Percentiles rank a stretch among this genome's conserved stretches.
Conservation (phyloP, 2,888 invertebrate species). For the Ceraclea dissimilis region DNA sequence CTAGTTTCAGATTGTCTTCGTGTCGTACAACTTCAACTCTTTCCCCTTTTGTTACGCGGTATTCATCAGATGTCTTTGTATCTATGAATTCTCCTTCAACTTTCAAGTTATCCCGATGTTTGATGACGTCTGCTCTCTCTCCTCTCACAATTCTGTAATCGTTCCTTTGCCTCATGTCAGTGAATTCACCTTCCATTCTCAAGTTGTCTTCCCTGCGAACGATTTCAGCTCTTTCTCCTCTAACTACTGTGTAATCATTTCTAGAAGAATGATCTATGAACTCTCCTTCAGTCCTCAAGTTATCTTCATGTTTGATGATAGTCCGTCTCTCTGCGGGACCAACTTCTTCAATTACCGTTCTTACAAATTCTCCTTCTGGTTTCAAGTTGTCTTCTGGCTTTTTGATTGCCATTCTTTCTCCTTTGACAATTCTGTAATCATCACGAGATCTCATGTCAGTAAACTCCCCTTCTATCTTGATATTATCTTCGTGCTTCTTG, state of each 20-base stretch:
- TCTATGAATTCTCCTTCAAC: conserved; percentile 54
- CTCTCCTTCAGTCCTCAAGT: conserved; percentile 48
- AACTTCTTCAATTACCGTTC: conserved; percentile 38
- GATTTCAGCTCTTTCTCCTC: conserved; percentile 54
- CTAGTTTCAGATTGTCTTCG: conserved; percentile 55
- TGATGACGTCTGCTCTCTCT: conserved; percentile 38
- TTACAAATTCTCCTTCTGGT: conserved; percentile 47
- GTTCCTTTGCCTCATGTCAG: conserved; percentile 36
- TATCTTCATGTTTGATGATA: conserved; percentile 48
- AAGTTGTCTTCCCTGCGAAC: conserved; percentile 59
- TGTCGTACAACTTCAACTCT: conserved; percentile 47
- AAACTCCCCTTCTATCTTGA: conserved; percentile 43
- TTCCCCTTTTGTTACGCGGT: conserved; percentile 48
- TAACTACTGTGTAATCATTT: conserved; percentile 47
- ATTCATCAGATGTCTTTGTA: conserved; percentile 46
- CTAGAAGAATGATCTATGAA: conserved; percentile 44
- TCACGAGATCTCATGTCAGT: conserved; percentile 36
- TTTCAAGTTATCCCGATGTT: conserved; percentile 42
- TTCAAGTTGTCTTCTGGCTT: conserved; percentile 44
- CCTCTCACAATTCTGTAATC: conserved; percentile 38
- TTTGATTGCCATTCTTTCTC: conserved; percentile 35
- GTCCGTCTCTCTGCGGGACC: conserved; percentile 43
- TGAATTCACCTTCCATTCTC: conserved; percentile 47
- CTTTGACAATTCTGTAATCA: conserved; percentile 31
- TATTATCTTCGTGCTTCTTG: conserved; percentile 51